phyloP scores from a whole-genome alignment of 1,140 invertebrate species.

The Apis mellifera region Amel_HAv3.1 CM009941.2:5629501-5630000 shows the following conservation, averaged over 20 bases:
- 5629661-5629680: too few species aligned
- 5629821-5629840: conserved; percentile 23
- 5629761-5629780: conserved; percentile 12
- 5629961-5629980: conserved; percentile 1
- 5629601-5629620: too few species aligned
- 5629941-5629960: conserved; percentile 32
- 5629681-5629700: neutral
- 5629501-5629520: too few species aligned
- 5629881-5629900: conserved; percentile 65
- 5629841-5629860: conserved; percentile 61
- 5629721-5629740: neutral
- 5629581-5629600: too few species aligned
- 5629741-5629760: neutral
- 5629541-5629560: too few species aligned
- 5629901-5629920: conserved; percentile 39
- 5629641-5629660: too few species aligned
- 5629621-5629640: too few species aligned
- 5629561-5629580: too few species aligned
- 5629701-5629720: neutral
- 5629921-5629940: conserved; percentile 57
- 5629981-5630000: conserved; percentile 17
- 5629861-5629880: conserved; percentile 54
- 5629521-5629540: too few species aligned
- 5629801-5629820: conserved; percentile 66
- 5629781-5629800: conserved; percentile 19